Evolutionary conservation across 2,797 vertebrate species (phyloP), one percentile per base, ranked within the genome.

Genomic region (Euthynnus affinis): DNA sequence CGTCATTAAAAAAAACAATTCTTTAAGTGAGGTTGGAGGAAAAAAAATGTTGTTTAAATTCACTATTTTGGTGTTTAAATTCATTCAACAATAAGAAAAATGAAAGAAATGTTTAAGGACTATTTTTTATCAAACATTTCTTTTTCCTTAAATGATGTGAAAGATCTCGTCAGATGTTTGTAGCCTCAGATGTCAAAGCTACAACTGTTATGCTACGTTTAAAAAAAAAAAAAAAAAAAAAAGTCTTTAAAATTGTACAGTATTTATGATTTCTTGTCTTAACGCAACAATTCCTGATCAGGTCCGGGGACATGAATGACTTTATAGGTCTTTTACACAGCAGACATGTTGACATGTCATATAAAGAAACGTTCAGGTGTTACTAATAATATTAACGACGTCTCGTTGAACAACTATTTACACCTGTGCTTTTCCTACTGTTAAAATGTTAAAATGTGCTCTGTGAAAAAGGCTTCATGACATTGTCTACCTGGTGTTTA

Each of bases 1-100:
- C 32, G 6, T 81, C 32, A 72, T n/a, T n/a, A n/a, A 22, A 63
- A 72, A 56, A 18, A 34, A 7, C 17, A n/a, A n/a, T 25, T 53
- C 46, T 48, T 13, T 23, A 12, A 44, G 29, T 52, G 20, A 3
- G 37, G 55, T 60, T 40, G 37, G 37, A 40, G 37, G n/a, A 37
- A 12, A 42, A 29, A 9, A 57, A 32, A 44, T 68, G 52, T 15
- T 56, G 55, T 59, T 49, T 57, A 71, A 37, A 22, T 29, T 7
- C 1, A 17, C 13, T 6, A 22, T 49, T 18, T 12, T 56, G 10
- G 23, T 29, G 10, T 55, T 53, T 25, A 0, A 18, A 23, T 40
- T 18, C 5, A 68, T 56, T 67, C 32, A 65, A 65, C 18, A 18
- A 17, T 49, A 18, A 3, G 46, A 18, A 49, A 18, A 49, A 49